phyloP scores from a whole-genome alignment of 2,888 invertebrate species.

The Drosophila cognata region DNA sequence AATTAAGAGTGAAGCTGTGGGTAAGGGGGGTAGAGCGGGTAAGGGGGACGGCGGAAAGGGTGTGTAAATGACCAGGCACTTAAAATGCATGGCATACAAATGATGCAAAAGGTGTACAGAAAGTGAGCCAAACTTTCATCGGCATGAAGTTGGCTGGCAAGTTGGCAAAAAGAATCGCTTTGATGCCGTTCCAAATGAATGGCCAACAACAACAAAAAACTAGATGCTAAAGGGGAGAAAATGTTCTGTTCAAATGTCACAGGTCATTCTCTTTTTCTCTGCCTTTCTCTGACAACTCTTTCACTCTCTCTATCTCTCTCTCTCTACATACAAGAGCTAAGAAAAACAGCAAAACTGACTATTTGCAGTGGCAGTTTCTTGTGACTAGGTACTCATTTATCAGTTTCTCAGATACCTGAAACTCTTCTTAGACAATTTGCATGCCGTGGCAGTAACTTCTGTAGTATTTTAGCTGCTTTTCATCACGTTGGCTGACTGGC shows the following conservation, averaged over 20 bases:
- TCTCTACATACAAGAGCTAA: not conserved
- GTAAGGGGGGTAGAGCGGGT: not conserved
- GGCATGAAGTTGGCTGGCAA: constrained; percentile 34
- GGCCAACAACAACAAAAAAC: not conserved
- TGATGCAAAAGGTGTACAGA: constrained; percentile 56
- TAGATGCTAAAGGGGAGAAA: constrained; percentile 22
- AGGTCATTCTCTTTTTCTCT: constrained; percentile 34
- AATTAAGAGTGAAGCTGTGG: constrained; percentile 15
- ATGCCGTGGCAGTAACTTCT: constrained; percentile 45
- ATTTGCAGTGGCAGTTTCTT: constrained; percentile 23
- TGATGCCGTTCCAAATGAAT: constrained; percentile 45
- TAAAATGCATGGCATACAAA: constrained; percentile 56
- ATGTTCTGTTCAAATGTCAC: constrained; percentile 49
- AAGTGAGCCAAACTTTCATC: constrained; percentile 34
- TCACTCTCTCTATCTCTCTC: not conserved
- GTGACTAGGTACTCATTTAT: constrained; percentile 34
- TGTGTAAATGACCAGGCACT: constrained; percentile 61
- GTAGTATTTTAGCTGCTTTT: constrained; percentile 35
- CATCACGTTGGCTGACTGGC: constrained; percentile 24
- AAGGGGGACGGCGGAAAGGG: not conserved
- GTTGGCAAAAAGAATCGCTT: constrained; percentile 37
- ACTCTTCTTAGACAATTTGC: constrained; percentile 42
- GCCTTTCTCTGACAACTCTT: not conserved
- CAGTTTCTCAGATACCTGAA: constrained; percentile 41
- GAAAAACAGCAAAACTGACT: constrained; percentile 4